These are phyloP conservation scores for Rotaria socialis DNA, from an alignment of 2,888 invertebrate species.

Conservation along the genomic window DNA sequence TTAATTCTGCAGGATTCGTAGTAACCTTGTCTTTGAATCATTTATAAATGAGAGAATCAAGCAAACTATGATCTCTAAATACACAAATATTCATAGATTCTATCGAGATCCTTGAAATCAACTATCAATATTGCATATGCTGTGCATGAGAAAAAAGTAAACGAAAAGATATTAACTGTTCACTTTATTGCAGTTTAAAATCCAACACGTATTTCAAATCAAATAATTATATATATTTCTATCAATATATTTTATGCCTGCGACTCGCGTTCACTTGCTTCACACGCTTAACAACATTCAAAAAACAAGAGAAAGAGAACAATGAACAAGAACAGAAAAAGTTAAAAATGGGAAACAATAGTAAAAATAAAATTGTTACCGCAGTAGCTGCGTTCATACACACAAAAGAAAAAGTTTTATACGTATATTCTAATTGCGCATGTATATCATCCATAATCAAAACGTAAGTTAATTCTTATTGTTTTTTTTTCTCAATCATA, in stretches of 20 bases:
- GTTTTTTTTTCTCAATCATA: slow-evolving; percentile 7
- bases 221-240: background rate
- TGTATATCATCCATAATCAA: slow-evolving; percentile 9
- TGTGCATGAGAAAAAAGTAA: background rate
- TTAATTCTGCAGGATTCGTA: too few species aligned
- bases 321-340: background rate
- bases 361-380: slow-evolving; percentile 10
- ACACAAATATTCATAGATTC: too few species aligned
- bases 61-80: too few species aligned
- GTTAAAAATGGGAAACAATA: background rate
- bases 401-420: background rate
- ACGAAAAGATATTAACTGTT: background rate
- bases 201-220: background rate
- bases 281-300: slow-evolving; percentile 20
- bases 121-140: background rate
- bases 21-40: too few species aligned
- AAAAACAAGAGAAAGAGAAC: background rate
- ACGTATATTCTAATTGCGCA: background rate
- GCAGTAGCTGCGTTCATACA: background rate
- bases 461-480: background rate
- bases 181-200: background rate
- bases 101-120: too few species aligned
- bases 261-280: slow-evolving; percentile 1
- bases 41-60: too few species aligned
- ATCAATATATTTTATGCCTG: background rate